These are phyloP conservation scores for Eurypyga helias DNA, from an alignment of 2,113 vertebrate species.

Conservation along the genomic window DNA sequence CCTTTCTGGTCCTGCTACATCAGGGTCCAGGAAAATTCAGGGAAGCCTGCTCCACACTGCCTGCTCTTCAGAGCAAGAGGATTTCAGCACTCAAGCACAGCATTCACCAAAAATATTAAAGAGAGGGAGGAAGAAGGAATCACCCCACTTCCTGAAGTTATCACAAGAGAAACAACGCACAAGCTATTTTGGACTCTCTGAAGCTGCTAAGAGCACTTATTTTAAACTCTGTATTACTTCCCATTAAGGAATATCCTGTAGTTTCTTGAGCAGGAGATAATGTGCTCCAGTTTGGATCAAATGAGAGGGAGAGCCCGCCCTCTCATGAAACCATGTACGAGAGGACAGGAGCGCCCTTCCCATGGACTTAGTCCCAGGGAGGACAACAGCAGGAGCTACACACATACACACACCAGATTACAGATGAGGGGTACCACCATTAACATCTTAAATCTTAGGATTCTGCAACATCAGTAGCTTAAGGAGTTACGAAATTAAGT, in stretches of 20 bases:
- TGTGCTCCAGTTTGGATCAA: not conserved
- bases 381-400: not conserved
- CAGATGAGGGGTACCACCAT: not conserved
- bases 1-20: not conserved
- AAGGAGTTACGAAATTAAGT: no score
- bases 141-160: not conserved
- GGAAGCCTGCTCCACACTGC: not conserved
- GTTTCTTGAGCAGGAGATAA: not conserved
- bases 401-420: not conserved
- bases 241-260: not conserved
- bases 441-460: not conserved
- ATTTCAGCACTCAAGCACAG: not conserved
- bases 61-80: not conserved
- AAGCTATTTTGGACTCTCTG: not conserved
- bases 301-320: not conserved
- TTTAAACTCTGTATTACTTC: not conserved
- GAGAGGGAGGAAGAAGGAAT: not conserved
- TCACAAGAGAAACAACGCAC: not conserved
- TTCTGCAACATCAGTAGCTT: not conserved
- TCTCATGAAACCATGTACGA: fast-evolving
- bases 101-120: not conserved
- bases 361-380: not conserved
- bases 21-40: not conserved
- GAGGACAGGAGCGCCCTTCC: not conserved
- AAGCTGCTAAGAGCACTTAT: not conserved